phyloP scores from a whole-genome alignment of 2,797 vertebrate genomes.

The Amblyraja radiata region DNA sequence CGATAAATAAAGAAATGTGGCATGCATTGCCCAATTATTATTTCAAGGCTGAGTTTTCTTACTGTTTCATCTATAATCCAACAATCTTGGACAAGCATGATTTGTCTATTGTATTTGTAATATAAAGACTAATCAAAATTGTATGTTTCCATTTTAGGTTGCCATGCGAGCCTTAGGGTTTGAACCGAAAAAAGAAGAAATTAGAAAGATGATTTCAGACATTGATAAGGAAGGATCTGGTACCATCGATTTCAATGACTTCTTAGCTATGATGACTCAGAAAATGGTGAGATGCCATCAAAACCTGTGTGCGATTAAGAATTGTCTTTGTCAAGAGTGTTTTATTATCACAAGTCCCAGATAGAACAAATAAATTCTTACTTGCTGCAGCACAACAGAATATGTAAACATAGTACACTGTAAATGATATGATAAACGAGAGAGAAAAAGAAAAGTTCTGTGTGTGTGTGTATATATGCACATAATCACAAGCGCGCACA shows the following conservation, averaged over 20 bases:
- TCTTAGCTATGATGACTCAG: slow-evolving; percentile 79
- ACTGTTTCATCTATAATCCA: not conserved
- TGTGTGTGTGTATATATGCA: too few species aligned
- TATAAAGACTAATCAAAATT: not conserved
- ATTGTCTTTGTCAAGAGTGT: not conserved
- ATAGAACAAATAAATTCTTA: too few species aligned
- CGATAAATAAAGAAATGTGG: not conserved
- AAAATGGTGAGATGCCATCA: slow-evolving; percentile 74
- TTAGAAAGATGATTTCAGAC: slow-evolving; percentile 82
- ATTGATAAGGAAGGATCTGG: slow-evolving; percentile 75
- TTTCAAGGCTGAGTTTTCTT: not conserved
- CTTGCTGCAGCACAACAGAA: too few species aligned
- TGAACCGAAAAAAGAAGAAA: slow-evolving; percentile 92
- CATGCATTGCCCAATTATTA: not conserved
- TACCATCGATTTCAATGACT: slow-evolving; percentile 76
- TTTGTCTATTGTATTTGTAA: not conserved
- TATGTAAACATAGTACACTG: too few species aligned
- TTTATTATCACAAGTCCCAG: too few species aligned
- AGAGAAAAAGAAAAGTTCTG: too few species aligned
- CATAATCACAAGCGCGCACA: too few species aligned
- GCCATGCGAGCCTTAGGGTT: slow-evolving; percentile 88
- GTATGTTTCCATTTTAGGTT: slow-evolving; percentile 60
- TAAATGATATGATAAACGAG: too few species aligned
- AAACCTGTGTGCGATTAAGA: not conserved
- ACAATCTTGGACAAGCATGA: not conserved